Conservation (phyloP, 2,888 invertebrate genomes). For the Sesia apiformis region DNA sequence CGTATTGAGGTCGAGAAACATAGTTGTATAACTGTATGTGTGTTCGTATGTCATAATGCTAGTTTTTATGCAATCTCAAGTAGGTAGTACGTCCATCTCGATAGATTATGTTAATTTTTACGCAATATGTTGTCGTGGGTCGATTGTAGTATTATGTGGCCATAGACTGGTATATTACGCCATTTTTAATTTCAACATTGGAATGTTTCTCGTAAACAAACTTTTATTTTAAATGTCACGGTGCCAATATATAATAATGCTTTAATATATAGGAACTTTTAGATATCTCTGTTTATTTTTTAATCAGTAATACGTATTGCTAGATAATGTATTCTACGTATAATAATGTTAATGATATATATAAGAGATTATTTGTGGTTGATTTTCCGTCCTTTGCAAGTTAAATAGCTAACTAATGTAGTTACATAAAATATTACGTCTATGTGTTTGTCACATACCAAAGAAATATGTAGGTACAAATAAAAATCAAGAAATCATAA, state of each 20-base stretch:
- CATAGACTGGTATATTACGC: conserved; percentile 9
- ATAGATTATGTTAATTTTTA: conserved; percentile 19
- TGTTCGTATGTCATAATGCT: not conserved
- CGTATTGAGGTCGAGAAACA: conserved; percentile 18
- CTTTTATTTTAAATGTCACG: conserved; percentile 8
- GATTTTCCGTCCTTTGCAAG: not conserved
- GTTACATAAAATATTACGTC: not conserved
- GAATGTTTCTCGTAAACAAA: not conserved
- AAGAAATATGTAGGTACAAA: conserved; percentile 61
- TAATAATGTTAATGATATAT: not conserved
- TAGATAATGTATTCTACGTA: not conserved
- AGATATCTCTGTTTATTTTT: not conserved
- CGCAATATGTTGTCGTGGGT: conserved; percentile 13
- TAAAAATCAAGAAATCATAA: conserved; percentile 24
- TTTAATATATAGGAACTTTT: not conserved
- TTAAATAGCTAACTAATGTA: not conserved
- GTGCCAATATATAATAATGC: conserved; percentile 9
- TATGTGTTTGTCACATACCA: conserved; percentile 36
- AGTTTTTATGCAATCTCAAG: not conserved
- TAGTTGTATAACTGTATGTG: conserved; percentile 2
- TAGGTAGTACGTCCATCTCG: not conserved
- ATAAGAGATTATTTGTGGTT: not conserved
- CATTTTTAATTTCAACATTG: conserved; percentile 1
- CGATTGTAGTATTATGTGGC: conserved; percentile 4
- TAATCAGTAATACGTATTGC: not conserved